These are phyloP conservation scores for Resseliella maxima DNA, from an alignment of 2,888 invertebrate genomes.

Conservation along the genomic window DNA sequence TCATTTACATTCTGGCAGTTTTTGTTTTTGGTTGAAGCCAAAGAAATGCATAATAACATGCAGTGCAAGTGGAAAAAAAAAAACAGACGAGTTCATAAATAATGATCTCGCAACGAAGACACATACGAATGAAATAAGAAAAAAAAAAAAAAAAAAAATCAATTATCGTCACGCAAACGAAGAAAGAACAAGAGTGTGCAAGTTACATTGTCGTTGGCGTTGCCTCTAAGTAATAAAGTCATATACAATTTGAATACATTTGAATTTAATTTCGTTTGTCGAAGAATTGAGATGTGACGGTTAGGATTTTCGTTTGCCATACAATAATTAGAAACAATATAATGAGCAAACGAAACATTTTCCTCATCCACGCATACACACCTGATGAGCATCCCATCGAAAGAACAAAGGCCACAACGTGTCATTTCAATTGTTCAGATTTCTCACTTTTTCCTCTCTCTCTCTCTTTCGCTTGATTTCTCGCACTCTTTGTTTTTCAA, in stretches of 20 bases:
- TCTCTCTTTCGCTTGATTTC: background rate
- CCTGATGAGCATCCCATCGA: background rate
- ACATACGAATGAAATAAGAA: background rate
- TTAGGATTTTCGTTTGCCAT: background rate
- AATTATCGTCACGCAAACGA: slow-evolving; percentile 53
- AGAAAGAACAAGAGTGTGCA: background rate
- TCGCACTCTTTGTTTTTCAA: no score
- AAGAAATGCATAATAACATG: slow-evolving; percentile 40
- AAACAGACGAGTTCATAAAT: slow-evolving; percentile 19
- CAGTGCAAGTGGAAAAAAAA: background rate
- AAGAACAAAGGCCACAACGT: slow-evolving; percentile 15
- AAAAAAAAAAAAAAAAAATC: background rate
- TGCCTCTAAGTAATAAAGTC: slow-evolving; percentile 9
- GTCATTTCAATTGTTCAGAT: slow-evolving; percentile 40
- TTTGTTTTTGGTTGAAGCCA: background rate
- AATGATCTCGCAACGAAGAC: slow-evolving; percentile 32
- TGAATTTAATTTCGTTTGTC: slow-evolving; percentile 1
- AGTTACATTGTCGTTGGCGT: slow-evolving; percentile 14
- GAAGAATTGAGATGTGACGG: slow-evolving; percentile 27
- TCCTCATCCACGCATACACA: background rate
- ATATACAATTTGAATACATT: slow-evolving; percentile 28
- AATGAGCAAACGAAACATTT: background rate
- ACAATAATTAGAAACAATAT: background rate
- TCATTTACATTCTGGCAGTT: slow-evolving; percentile 35
- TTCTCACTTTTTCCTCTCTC: background rate